phyloP scores from a whole-genome alignment of 2,113 vertebrate genomes.

The Engystomops pustulosus region DNA sequence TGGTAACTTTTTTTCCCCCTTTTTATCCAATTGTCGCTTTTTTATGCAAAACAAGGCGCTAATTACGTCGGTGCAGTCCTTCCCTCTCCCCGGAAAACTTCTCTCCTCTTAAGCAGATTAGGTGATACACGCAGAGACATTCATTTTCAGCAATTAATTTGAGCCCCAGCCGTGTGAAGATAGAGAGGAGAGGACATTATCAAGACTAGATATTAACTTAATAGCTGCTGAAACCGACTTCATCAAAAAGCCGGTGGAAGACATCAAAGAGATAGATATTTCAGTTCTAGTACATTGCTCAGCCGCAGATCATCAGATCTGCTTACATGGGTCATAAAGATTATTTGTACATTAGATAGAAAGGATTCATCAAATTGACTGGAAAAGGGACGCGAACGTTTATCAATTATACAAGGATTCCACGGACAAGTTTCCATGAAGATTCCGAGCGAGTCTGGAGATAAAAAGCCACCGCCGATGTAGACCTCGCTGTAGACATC shows the following conservation, averaged over 20 bases:
- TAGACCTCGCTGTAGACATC: too few relatives aligned
- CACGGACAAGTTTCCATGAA: slow-evolving; percentile 9
- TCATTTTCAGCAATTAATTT: slow-evolving; percentile 76
- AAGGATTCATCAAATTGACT: slow-evolving; percentile 72
- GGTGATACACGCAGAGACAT: slow-evolving; percentile 75
- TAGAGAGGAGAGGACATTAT: slow-evolving; percentile 79
- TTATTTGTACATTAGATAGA: slow-evolving; percentile 80
- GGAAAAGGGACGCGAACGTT: slow-evolving; percentile 55
- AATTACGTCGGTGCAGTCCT: slow-evolving; percentile 49
- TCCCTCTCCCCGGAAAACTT: slow-evolving; percentile 65
- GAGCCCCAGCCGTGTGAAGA: slow-evolving; percentile 77
- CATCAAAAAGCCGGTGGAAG: slow-evolving; percentile 78
- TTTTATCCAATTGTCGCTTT: slow-evolving; percentile 38
- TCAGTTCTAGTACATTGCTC: slow-evolving; percentile 84
- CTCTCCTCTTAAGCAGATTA: slow-evolving; percentile 67
- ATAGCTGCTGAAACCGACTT: slow-evolving; percentile 83
- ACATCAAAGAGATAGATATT: slow-evolving; percentile 81
- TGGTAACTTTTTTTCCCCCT: slow-evolving; percentile 1
- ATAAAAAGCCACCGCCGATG: too few relatives aligned
- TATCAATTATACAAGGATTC: slow-evolving; percentile 52
- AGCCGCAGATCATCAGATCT: slow-evolving; percentile 78
- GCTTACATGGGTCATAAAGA: slow-evolving; percentile 81
- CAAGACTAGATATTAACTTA: slow-evolving; percentile 83
- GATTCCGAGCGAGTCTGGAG: neutral
- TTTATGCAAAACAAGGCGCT: slow-evolving; percentile 50